Percentiles rank a stretch among this genome's conserved stretches.
Conservation (phyloP, 2,113 vertebrate species). For the Sturnus vulgaris region DNA sequence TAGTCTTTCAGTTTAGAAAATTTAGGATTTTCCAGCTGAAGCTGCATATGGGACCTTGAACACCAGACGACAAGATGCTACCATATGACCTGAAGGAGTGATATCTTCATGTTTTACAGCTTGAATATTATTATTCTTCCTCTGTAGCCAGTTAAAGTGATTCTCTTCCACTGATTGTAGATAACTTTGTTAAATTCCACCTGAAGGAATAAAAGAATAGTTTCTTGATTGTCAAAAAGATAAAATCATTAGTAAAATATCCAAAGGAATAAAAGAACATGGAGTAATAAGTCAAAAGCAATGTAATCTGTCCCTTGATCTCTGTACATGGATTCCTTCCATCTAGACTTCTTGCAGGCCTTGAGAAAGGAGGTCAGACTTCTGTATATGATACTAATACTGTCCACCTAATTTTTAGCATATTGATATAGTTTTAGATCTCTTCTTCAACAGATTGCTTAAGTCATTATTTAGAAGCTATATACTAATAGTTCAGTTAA, state of each 20-base stretch:
- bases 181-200: not conserved
- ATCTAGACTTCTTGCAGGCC: not conserved
- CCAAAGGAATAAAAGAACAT: not conserved
- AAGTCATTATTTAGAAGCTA: not conserved
- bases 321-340: not conserved
- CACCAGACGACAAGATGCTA: not conserved
- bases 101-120: not conserved
- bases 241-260: slow-evolving; percentile 31
- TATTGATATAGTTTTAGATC: not conserved
- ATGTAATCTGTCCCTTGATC: not conserved
- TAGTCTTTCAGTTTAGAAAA: not conserved
- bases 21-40: not conserved
- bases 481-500: not conserved
- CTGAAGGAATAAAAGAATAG: not conserved
- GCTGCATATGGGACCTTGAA: not conserved
- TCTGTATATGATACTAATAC: not conserved
- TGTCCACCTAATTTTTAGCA: not conserved
- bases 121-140: not conserved
- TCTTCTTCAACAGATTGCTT: not conserved
- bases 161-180: not conserved
- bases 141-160: not conserved
- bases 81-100: not conserved
- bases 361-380: not conserved
- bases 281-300: not conserved
- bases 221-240: not conserved